Conservation (phyloP, 1,140 invertebrate species). For the Meloidogyne exigua region DNA sequence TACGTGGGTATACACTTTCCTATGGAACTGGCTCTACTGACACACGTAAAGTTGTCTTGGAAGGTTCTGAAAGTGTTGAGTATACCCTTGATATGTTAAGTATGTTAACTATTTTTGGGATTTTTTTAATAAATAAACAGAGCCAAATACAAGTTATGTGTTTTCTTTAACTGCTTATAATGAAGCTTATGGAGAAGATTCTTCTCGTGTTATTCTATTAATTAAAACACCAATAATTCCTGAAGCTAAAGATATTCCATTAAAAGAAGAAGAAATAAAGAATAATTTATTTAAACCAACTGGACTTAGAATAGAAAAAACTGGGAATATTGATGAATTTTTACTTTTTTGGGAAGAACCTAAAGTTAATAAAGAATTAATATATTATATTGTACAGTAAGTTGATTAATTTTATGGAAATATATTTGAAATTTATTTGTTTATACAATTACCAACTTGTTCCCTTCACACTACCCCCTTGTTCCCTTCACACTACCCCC, state of each 20-base stretch:
- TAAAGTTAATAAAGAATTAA: not conserved
- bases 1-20: constrained; percentile 51
- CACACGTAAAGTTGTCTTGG: not conserved
- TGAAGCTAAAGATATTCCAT: not conserved
- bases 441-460: no score
- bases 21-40: constrained; percentile 42
- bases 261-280: not conserved
- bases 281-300: constrained; percentile 1
- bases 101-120: not conserved
- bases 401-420: not conserved
- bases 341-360: constrained; percentile 19
- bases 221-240: constrained; percentile 13
- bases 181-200: constrained; percentile 50
- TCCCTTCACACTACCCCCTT: no score
- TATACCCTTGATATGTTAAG: constrained; percentile 8
- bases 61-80: constrained; percentile 17
- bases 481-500: no score
- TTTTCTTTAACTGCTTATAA: constrained; percentile 53
- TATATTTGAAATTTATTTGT: not conserved
- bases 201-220: constrained; percentile 6
- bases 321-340: constrained; percentile 12
- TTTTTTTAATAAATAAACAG: constrained; percentile 29
- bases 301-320: constrained; percentile 11
- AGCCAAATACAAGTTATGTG: constrained; percentile 49
- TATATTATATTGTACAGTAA: constrained; percentile 17